Evolutionary conservation across 1,140 invertebrate species (phyloP), one percentile per base, ranked within the genome.

Genomic region (Pseudomyrmex flavicornis): DNA sequence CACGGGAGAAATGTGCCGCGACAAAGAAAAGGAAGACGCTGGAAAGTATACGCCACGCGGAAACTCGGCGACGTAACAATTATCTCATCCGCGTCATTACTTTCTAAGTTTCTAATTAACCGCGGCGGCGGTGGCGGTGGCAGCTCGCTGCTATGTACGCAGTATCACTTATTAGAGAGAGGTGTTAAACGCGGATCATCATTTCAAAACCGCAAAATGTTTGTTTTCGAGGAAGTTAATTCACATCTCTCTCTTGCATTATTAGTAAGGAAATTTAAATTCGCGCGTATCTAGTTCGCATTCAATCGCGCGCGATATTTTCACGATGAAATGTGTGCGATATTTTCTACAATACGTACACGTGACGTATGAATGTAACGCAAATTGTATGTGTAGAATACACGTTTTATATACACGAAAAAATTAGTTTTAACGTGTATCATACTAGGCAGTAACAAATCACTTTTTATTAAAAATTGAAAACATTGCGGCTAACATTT

Each of bases 71-170:
- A 80, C 66, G 76, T 80, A 80, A 80, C 76, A 80, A 80, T 80
- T 80, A 80, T 80, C 66, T 80, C 76, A 80, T 72, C 65, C 76
- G 54, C 76, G 76, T 80, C 76, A 80, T 80, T 80, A 80, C 76
- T 80, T 80, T 72, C 76, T 80, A 80, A 80, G 76, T 80, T 80
- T 80, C 76, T 80, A 80, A 80, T 80, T 80, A 80, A 80, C 65
- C 35, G 20, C 20, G 10, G 65, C 52, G 12, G 20, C 20, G 52
- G 44, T 15, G 46, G 8, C 15, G 62, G 17, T 17, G 17, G n/a
- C 12, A 22, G 7, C 4, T 35, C 35, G 35, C 35, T 35, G 35
- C 5, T 7, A 0, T 7, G 35, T 35, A 44, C 66, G 66, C 52
- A 8, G 35, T 50, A 79, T 79, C 65, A 48, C 44, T 79, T 79